phyloP scores from a whole-genome alignment of 1,140 invertebrate species.

The Apis dorsata region DNA sequence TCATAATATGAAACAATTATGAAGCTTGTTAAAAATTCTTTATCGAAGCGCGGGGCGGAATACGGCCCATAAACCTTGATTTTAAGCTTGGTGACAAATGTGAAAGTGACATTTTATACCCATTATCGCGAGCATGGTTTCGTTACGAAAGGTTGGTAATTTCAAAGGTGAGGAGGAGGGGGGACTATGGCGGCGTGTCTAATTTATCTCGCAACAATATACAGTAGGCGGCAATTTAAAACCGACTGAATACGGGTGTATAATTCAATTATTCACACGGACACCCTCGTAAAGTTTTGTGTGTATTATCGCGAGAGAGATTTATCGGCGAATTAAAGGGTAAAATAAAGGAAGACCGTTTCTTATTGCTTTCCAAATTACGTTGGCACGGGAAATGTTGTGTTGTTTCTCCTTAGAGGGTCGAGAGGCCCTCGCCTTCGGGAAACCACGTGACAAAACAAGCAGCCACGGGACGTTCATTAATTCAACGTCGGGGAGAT shows the following conservation, averaged over 20 bases:
- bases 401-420: constrained; percentile 18
- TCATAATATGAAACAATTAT: not conserved
- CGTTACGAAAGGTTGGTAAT: constrained; percentile 16
- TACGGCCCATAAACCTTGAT: not conserved
- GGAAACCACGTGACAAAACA: constrained; percentile 46
- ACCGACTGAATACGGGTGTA: constrained; percentile 26
- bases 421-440: not conserved
- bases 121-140: constrained; percentile 9
- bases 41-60: not conserved
- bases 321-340: constrained; percentile 49
- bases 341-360: constrained; percentile 34
- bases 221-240: constrained; percentile 30
- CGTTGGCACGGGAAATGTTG: constrained; percentile 15
- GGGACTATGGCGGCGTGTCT: not conserved
- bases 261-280: constrained; percentile 38
- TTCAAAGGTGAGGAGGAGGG: not conserved
- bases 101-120: constrained; percentile 1
- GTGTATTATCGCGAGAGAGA: not conserved
- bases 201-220: constrained; percentile 41
- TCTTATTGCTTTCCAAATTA: constrained; percentile 39
- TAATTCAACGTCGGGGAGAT: constrained; percentile 47
- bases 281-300: constrained; percentile 32
- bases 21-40: too few relatives aligned
- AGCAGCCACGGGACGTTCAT: constrained; percentile 29
- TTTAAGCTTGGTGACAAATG: not conserved